A percentile compares a stretch with the other conserved stretches of the same genome.
Evolutionary conservation across 2,113 vertebrate genomes (phyloP).

Genomic region (Desmodus rotundus): DNA sequence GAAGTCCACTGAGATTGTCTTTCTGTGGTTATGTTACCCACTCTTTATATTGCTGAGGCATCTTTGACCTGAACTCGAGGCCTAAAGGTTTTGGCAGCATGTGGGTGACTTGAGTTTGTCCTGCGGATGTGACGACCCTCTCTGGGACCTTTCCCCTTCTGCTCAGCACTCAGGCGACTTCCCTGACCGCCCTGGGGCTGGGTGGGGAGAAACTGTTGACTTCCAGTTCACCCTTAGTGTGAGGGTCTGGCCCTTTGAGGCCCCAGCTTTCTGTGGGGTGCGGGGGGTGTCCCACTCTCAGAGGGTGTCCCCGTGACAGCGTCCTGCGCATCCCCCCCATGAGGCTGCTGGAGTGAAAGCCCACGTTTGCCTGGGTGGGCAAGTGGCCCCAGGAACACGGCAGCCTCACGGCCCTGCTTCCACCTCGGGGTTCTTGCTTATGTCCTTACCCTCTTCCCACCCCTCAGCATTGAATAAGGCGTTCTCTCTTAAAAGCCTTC

Average conservation of each 20-base stretch:
- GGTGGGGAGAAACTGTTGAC: background rate
- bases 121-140: background rate
- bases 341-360: background rate
- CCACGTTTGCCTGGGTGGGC: background rate
- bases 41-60: background rate
- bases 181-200: background rate
- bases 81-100: background rate
- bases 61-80: background rate
- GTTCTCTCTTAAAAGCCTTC: background rate
- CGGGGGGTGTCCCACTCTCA: background rate
- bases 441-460: background rate
- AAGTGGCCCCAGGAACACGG: background rate
- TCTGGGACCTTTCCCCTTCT: background rate
- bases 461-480: background rate
- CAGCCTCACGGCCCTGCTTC: background rate
- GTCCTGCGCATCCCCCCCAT: background rate
- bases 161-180: background rate
- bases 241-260: background rate
- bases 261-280: background rate
- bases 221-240: background rate
- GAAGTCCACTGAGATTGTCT: background rate
- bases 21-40: background rate
- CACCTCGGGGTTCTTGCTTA: too few relatives aligned
- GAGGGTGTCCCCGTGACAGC: background rate
- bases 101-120: background rate